phyloP scores from a whole-genome alignment of 2,113 vertebrate genomes.

The Takifugu flavidus region DNA sequence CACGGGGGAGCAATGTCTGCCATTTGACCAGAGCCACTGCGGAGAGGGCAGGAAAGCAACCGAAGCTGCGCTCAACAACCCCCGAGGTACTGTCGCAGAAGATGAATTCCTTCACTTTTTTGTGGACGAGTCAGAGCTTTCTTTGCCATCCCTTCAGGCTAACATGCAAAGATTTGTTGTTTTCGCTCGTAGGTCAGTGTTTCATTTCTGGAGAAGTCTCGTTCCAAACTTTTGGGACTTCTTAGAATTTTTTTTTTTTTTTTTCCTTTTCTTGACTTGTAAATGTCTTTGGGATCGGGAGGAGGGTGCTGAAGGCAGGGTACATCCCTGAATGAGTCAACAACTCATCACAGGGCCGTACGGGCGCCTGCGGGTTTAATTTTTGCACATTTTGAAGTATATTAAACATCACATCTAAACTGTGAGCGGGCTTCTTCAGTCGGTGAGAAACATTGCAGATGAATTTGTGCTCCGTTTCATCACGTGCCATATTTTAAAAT shows the following conservation, averaged over 20 bases:
- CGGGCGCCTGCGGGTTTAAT: too few species aligned
- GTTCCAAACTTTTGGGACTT: too few species aligned
- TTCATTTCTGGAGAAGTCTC: constrained; percentile 10
- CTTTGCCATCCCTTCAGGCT: constrained; percentile 13
- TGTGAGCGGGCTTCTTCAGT: constrained; percentile 6
- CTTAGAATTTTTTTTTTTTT: too few species aligned
- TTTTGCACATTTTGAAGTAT: constrained; percentile 7
- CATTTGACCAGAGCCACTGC: constrained; percentile 95
- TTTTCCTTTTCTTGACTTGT: too few species aligned
- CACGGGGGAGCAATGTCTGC: constrained; percentile 95
- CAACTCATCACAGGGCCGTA: too few species aligned
- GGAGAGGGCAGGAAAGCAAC: constrained; percentile 91
- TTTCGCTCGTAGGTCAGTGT: constrained; percentile 11
- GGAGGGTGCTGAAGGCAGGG: too few species aligned
- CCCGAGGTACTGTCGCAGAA: constrained; percentile 83
- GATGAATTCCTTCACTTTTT: not conserved
- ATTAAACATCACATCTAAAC: not conserved
- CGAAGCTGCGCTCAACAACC: constrained; percentile 91
- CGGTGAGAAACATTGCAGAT: not conserved
- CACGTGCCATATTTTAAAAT: too few species aligned
- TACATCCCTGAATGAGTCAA: too few species aligned
- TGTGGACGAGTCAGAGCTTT: not conserved
- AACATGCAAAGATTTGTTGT: constrained; percentile 17
- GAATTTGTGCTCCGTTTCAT: too few species aligned
- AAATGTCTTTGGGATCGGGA: too few species aligned